Evolutionary conservation across 2,888 invertebrate genomes (phyloP).

Genomic region (Cactoblastis cactorum): DNA sequence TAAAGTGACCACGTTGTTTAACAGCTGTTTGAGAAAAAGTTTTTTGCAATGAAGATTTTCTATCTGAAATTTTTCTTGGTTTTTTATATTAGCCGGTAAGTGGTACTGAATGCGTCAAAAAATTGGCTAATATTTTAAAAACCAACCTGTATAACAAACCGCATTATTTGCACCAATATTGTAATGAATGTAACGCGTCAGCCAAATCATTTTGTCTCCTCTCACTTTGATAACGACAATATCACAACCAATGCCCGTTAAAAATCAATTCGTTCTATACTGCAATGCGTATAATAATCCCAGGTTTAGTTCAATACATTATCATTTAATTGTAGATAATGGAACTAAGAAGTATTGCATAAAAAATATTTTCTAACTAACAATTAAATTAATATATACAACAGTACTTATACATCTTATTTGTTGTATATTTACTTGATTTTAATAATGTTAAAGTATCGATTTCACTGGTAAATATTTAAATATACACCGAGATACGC

Average conservation of each 20-base stretch:
- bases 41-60: too few species aligned
- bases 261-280: constrained; percentile 10
- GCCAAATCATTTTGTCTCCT: too few species aligned
- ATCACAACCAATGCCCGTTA: constrained; percentile 11
- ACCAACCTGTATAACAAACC: too few species aligned
- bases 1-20: too few species aligned
- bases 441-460: not conserved
- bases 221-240: too few species aligned
- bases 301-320: not conserved
- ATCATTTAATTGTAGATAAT: not conserved
- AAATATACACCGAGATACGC: constrained; percentile 4
- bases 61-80: too few species aligned
- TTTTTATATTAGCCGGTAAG: too few species aligned
- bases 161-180: too few species aligned
- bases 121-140: too few species aligned
- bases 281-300: not conserved
- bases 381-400: constrained; percentile 3
- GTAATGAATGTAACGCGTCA: too few species aligned
- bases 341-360: not conserved
- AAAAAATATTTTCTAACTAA: constrained; percentile 1
- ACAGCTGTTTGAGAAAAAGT: too few species aligned
- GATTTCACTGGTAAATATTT: not conserved
- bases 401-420: not conserved
- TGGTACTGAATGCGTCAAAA: too few species aligned
- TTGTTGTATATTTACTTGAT: constrained; percentile 4